Percentiles rank a stretch among this genome's conserved stretches.
Evolutionary conservation across 2,888 invertebrate species (phyloP).

Genomic region (Lepeophtheirus nordmannii): DNA sequence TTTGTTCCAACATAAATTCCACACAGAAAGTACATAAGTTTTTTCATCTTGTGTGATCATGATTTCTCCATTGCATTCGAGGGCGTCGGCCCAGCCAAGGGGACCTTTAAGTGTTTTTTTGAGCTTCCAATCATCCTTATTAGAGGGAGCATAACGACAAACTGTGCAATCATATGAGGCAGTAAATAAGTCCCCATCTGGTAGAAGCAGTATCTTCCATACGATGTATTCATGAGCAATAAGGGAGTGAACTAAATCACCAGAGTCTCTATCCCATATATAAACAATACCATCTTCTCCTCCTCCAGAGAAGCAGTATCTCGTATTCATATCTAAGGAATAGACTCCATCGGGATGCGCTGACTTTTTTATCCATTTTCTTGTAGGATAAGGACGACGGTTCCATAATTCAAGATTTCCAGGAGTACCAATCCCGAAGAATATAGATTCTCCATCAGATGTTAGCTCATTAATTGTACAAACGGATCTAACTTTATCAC

Average conservation of each 20-base stretch:
- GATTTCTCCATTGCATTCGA: neutral
- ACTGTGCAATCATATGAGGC: conserved; percentile 17
- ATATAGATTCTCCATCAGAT: neutral
- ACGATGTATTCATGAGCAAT: conserved; percentile 17
- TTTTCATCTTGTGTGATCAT: conserved; percentile 15
- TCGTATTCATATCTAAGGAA: conserved; percentile 6
- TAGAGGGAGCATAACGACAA: neutral
- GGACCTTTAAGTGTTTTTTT: conserved; percentile 7
- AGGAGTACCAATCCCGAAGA: neutral
- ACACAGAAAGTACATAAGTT: neutral
- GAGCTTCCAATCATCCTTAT: neutral
- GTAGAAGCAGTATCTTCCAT: conserved; percentile 3
- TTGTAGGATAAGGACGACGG: neutral
- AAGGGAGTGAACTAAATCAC: neutral
- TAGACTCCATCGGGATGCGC: conserved; percentile 17
- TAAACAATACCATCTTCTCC: conserved; percentile 14
- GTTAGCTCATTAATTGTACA: conserved; percentile 8
- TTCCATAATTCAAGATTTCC: conserved; percentile 17
- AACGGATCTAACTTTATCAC: conserved; percentile 13
- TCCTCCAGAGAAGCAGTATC: neutral
- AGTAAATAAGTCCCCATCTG: conserved; percentile 5
- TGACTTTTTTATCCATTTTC: conserved; percentile 4
- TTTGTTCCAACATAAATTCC: neutral
- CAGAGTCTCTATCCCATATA: neutral
- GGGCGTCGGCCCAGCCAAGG: conserved; percentile 1